These are phyloP conservation scores for Hirtodrosophila duncani DNA, from an alignment of 2,888 invertebrate species.

Conservation along the genomic window DNA sequence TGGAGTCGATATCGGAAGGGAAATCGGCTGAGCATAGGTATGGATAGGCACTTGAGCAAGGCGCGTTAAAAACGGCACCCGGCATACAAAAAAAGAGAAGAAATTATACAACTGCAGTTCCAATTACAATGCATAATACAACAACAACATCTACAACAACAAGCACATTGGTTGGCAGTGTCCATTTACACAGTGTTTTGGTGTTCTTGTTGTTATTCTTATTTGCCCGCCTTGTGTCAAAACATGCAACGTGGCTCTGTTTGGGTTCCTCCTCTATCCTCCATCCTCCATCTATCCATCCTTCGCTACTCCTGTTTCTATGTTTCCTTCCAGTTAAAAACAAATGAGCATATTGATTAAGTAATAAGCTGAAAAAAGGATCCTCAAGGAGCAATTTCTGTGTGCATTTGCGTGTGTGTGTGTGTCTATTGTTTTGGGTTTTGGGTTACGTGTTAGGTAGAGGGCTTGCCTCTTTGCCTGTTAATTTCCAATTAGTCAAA, in stretches of 20 bases:
- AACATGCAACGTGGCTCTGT: slow-evolving; percentile 36
- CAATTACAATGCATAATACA: slow-evolving; percentile 40
- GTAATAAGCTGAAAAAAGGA: slow-evolving; percentile 48
- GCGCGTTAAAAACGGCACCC: slow-evolving; percentile 52
- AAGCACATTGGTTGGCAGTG: slow-evolving; percentile 25
- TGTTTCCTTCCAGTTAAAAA: slow-evolving; percentile 56
- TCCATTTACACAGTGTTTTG: slow-evolving; percentile 41
- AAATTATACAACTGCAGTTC: slow-evolving; percentile 28
- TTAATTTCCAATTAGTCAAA: too few relatives aligned
- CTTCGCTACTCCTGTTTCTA: too few relatives aligned
- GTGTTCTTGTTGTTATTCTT: slow-evolving; percentile 23
- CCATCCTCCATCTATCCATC: not conserved
- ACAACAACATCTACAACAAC: slow-evolving; percentile 4
- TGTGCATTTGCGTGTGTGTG: not conserved
- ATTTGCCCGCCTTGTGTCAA: slow-evolving; percentile 53
- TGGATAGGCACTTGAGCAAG: slow-evolving; percentile 15
- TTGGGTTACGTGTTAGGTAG: slow-evolving; percentile 8
- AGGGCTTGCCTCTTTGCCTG: slow-evolving; percentile 37
- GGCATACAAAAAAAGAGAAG: not conserved
- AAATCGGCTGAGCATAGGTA: slow-evolving; percentile 11
- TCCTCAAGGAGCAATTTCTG: not conserved
- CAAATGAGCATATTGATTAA: slow-evolving; percentile 59
- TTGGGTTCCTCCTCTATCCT: slow-evolving; percentile 8
- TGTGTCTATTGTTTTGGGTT: not conserved
- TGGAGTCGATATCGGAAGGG: slow-evolving; percentile 16